Evolutionary conservation across 2,888 invertebrate species (phyloP), one percentile per base, ranked within the genome.

Genomic region (Diogma glabrata): DNA sequence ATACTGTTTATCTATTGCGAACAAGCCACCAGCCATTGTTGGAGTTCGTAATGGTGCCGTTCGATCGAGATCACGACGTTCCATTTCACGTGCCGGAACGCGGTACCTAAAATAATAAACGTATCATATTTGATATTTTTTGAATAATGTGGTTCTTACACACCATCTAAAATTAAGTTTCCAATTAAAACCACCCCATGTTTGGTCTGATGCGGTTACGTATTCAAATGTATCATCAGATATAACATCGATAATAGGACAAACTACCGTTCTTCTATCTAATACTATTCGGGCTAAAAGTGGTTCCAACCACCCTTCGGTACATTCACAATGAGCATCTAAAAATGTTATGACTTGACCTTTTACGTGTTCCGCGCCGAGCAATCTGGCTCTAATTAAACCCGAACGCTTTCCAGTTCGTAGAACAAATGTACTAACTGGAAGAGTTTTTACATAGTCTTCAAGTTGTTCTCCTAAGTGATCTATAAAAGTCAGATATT

Each of bases 181-280:
- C 97, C 97, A 97, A 73, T 97, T 99, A 73, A 99, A 99, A 20
- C 97, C 97, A 56, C 97, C 97, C 96, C 97, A 99, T 1, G 97
- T 99, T 84, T 95, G 94, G 68, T 99, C 97, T 2, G 95, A 95
- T 1, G 97, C 97, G 49, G 95, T 90, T 56, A 97, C 92, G 73
- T 99, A 99, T 72, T 97, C 96, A 72, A 99, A 99, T 4, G 93
- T 93, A 62, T 97, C 96, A 69, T 99, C 97, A 46, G 93, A 94
- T 63, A 99, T 97, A 53, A 99, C 95, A 71, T 99, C 99, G 61
- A 99, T 97, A 59, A 99, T 94, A 8, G 99, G 97, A 69, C 96
- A 94, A 4, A 95, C 96, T 45, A 99, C 95, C 0, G 92, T 88
- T 57, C 84, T 87, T 59, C 92, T 79, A 72, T 99, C 88, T 66